Conservation (phyloP, 2,797 vertebrate genomes). For the Psittacula derbiana region DNA sequence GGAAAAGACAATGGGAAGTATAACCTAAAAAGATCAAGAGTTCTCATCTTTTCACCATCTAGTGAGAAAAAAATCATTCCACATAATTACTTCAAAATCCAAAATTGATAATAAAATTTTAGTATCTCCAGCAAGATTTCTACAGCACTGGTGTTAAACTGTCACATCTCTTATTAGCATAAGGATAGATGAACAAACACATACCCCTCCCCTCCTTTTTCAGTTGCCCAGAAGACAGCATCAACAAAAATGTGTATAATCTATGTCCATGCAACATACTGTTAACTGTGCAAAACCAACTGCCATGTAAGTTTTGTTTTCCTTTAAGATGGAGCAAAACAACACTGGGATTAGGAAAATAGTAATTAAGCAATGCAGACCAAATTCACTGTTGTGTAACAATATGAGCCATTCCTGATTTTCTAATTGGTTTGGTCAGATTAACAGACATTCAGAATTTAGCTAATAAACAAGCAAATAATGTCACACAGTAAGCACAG, state of each 20-base stretch:
- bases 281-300: not conserved
- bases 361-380: not conserved
- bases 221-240: not conserved
- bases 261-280: not conserved
- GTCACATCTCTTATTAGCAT: not conserved
- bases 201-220: not conserved
- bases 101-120: not conserved
- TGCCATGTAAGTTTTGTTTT: not conserved
- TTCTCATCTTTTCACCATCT: not conserved
- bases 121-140: not conserved
- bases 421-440: conserved; percentile 14
- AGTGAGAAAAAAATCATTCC: not conserved
- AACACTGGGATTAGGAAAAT: not conserved
- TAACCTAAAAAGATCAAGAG: not conserved
- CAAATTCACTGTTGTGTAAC: not conserved
- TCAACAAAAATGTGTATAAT: not conserved
- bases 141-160: not conserved
- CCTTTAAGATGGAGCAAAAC: not conserved
- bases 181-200: not conserved
- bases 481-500: not conserved
- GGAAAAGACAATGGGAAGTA: not conserved
- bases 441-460: not conserved
- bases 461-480: not conserved
- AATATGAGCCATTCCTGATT: not conserved
- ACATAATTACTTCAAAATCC: not conserved